Percentiles rank a stretch among this genome's conserved stretches.
Evolutionary conservation across 2,797 vertebrate species (phyloP).

Genomic region (Dendrocincla fuliginosa): DNA sequence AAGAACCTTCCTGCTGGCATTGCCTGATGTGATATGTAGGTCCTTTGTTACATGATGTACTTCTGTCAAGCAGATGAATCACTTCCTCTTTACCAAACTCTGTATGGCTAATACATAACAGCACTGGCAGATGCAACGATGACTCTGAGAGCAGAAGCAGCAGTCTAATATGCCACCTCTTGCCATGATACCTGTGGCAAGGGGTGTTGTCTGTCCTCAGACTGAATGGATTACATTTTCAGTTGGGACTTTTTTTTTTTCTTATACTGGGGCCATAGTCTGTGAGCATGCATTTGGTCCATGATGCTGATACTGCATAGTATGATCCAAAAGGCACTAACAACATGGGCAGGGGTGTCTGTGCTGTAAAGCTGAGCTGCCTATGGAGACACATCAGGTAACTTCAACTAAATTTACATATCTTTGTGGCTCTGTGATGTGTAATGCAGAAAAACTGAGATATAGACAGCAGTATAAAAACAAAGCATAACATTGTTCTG

Average conservation of each 20-base stretch:
- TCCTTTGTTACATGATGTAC: neutral
- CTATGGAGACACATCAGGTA: neutral
- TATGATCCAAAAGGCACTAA: neutral
- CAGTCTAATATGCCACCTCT: neutral
- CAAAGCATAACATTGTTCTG: neutral
- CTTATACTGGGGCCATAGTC: fast-evolving
- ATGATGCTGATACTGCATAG: neutral
- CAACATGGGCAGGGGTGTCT: neutral
- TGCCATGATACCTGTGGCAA: fast-evolving
- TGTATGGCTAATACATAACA: fast-evolving
- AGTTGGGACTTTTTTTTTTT: neutral
- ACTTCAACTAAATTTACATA: neutral
- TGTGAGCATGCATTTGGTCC: neutral
- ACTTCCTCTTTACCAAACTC: neutral
- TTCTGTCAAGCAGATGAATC: neutral
- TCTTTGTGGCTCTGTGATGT: neutral
- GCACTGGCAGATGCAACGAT: neutral
- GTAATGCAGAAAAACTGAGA: neutral
- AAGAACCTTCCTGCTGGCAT: neutral
- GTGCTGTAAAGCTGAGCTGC: neutral
- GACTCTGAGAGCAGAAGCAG: neutral
- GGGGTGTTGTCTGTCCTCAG: neutral
- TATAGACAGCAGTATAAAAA: neutral
- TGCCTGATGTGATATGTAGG: neutral
- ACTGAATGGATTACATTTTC: neutral